Evolutionary conservation across 1,140 invertebrate species (phyloP).

Genomic region (Nasonia longicornis): DNA sequence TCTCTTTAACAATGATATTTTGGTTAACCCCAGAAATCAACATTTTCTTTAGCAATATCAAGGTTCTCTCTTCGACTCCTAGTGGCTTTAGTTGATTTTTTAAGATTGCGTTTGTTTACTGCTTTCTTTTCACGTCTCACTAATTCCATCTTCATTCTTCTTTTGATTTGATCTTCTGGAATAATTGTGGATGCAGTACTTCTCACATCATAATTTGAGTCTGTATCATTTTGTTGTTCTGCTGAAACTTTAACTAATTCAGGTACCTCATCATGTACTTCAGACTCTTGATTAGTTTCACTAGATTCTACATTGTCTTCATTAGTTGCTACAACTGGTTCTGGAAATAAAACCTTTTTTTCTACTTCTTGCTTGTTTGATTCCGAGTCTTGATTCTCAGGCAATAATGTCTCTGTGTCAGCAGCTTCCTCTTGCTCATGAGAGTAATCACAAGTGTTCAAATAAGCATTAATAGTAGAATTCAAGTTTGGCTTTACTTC

Average conservation of each 20-base stretch:
- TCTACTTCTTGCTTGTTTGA: not conserved
- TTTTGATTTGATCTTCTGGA: conserved; percentile 15
- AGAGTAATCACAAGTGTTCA: not conserved
- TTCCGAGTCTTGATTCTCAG: not conserved
- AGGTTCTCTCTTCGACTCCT: conserved; percentile 39
- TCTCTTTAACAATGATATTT: not conserved
- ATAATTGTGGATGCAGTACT: conserved; percentile 23
- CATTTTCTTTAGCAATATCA: conserved; percentile 25
- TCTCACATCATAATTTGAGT: not conserved
- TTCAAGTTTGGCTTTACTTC: conserved; percentile 11
- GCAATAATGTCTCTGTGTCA: not conserved
- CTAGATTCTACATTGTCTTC: not conserved
- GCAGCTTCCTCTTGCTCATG: not conserved
- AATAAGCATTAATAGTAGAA: not conserved
- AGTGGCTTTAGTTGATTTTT: conserved; percentile 16
- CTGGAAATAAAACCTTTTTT: not conserved
- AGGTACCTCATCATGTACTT: not conserved
- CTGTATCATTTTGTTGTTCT: not conserved
- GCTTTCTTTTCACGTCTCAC: conserved; percentile 27
- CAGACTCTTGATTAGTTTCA: not conserved
- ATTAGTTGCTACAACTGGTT: not conserved
- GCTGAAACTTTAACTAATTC: not conserved
- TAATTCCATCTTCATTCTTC: conserved; percentile 27
- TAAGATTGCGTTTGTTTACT: conserved; percentile 29
- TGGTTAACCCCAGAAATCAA: conserved; percentile 30